A percentile compares a stretch with the other conserved stretches of the same genome.
Conservation (phyloP, 2,888 invertebrate species). For the Strigamia maritima region DNA sequence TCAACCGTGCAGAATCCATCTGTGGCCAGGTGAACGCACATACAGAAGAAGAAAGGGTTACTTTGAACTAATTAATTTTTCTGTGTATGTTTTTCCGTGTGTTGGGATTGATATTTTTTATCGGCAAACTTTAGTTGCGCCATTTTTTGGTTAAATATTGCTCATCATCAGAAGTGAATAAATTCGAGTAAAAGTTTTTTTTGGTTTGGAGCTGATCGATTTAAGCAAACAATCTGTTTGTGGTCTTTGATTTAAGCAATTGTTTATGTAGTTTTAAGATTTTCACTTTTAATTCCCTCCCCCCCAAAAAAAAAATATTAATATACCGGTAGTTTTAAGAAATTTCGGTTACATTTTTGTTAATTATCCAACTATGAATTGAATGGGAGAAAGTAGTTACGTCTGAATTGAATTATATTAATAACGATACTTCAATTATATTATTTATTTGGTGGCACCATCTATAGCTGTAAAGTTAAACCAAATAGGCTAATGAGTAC, state of each 20-base stretch:
- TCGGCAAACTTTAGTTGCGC: neutral
- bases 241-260: neutral
- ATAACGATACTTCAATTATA: too few relatives aligned
- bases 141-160: neutral
- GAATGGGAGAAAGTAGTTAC: neutral
- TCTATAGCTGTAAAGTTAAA: too few relatives aligned
- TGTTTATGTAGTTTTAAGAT: neutral
- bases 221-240: too few relatives aligned
- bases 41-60: slow-evolving; percentile 4
- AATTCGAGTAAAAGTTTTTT: neutral
- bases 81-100: neutral
- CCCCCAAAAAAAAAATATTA: neutral
- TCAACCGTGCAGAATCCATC: neutral
- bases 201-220: neutral
- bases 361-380: neutral
- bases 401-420: neutral
- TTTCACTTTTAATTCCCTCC: neutral
- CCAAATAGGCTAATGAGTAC: too few relatives aligned
- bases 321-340: neutral
- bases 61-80: neutral
- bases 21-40: neutral
- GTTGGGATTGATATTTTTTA: neutral
- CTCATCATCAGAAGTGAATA: neutral
- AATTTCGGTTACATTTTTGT: too few relatives aligned
- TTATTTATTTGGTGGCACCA: too few relatives aligned